Percentiles rank a stretch among this genome's conserved stretches.
phyloP scores from a whole-genome alignment of 2,797 vertebrate genomes.

The Spinus pinus region DNA sequence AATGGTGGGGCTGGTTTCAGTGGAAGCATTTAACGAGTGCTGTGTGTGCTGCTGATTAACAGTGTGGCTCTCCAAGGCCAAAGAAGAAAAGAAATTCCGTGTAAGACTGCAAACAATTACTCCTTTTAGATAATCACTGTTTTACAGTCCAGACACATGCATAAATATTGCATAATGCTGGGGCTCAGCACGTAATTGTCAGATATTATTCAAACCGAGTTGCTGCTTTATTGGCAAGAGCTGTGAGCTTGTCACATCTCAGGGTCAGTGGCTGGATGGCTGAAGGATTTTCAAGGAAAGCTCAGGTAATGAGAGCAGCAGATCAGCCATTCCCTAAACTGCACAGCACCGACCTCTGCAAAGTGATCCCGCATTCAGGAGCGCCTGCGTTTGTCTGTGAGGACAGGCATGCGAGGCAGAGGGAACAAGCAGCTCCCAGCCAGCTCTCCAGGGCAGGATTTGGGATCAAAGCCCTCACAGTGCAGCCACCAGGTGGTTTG shows the following conservation, averaged over 20 bases:
- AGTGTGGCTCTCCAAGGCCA: constrained; percentile 31
- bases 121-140: constrained; percentile 68
- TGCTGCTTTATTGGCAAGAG: constrained; percentile 20
- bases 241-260: constrained; percentile 24
- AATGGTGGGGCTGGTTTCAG: constrained; percentile 40
- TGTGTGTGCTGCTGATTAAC: constrained; percentile 25
- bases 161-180: constrained; percentile 66
- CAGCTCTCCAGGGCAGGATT: background rate
- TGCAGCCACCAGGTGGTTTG: accelerated
- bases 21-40: constrained; percentile 36
- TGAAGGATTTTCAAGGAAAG: constrained; percentile 6
- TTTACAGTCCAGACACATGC: constrained; percentile 62
- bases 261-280: background rate
- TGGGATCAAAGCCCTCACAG: background rate
- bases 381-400: accelerated
- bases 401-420: background rate
- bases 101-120: constrained; percentile 63
- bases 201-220: constrained; percentile 57
- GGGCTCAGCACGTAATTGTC: constrained; percentile 62
- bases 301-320: background rate
- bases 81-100: constrained; percentile 32
- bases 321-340: background rate
- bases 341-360: background rate
- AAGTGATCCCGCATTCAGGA: background rate
- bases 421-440: background rate